phyloP scores from a whole-genome alignment of 2,113 vertebrate genomes.

The Ciconia stormi region DNA sequence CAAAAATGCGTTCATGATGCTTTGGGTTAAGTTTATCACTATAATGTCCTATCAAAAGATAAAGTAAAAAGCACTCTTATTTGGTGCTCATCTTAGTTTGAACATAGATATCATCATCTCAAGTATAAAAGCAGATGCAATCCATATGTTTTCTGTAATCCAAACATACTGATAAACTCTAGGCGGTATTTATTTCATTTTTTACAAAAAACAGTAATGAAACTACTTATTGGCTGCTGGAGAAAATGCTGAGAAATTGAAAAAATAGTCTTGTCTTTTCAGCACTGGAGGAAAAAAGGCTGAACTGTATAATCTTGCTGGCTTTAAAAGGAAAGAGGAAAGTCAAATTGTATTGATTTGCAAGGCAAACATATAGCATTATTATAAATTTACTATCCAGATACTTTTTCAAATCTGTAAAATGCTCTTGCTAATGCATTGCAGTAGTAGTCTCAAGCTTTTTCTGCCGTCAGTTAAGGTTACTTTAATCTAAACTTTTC shows the following conservation, averaged over 20 bases:
- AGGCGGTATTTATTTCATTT: background rate
- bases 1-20: background rate
- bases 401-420: background rate
- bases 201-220: background rate
- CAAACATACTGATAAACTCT: background rate
- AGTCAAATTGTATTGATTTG: background rate
- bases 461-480: background rate
- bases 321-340: background rate
- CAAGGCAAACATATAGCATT: background rate
- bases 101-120: background rate
- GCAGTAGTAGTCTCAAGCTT: background rate
- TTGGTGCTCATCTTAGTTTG: background rate
- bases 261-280: background rate
- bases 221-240: background rate
- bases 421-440: background rate
- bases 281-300: background rate
- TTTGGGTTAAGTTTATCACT: background rate
- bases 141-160: background rate
- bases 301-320: background rate
- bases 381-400: background rate
- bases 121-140: background rate
- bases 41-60: background rate
- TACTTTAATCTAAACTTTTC: background rate
- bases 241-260: background rate
- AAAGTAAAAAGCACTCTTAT: background rate